Evolutionary conservation across 2,113 vertebrate species (phyloP), one percentile per base, ranked within the genome.

Genomic region (Rhizomys pruinosus): DNA sequence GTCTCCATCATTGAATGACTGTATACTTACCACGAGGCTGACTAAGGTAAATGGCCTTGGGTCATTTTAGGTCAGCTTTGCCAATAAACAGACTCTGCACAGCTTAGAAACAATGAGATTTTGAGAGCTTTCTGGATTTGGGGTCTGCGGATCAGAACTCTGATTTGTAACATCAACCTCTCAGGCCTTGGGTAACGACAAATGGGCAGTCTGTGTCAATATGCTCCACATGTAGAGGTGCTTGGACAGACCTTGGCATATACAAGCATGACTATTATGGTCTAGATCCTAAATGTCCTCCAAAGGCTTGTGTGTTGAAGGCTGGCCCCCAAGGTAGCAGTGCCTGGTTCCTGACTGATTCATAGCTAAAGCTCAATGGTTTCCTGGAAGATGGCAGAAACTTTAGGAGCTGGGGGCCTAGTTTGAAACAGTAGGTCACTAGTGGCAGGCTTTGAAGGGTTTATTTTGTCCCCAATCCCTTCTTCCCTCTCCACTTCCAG

Each of bases 1-100:
- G 47, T 52, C 68, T n/a, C 84, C 68, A 71, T 86, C 66, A 71
- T 86, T 52, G 71, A 86, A 29, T 86, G 68, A 86, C 84, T 23
- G 47, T 52, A 22, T 84, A 71, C 74, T 63, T 61, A 12, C 34
- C 23, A 11, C 57, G 29, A 68, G 32, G 32, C 68, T 44, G 37
- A 59, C 61, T 84, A 59, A 72, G 55, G 47, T 29, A 72, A n/a
- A 34, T 1, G 11, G 66, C 59, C 59, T 92, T 55, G 3, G 12
- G 5, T 68, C 7, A 9, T 8, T 23, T 78, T 8, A 59, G 72
- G 47, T 63, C 69, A 90, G 55, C 25, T 71, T 82, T 37, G 74
- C 68, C 66, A 72, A 25, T 57, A 72, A 44, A 42, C 5, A 13
- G 76, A 47, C 52, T 32, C 34, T 57, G 47, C 29, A 7, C 42